Evolutionary conservation across 2,113 vertebrate species (phyloP).

Genomic region (Pygathrix nemaeus): DNA sequence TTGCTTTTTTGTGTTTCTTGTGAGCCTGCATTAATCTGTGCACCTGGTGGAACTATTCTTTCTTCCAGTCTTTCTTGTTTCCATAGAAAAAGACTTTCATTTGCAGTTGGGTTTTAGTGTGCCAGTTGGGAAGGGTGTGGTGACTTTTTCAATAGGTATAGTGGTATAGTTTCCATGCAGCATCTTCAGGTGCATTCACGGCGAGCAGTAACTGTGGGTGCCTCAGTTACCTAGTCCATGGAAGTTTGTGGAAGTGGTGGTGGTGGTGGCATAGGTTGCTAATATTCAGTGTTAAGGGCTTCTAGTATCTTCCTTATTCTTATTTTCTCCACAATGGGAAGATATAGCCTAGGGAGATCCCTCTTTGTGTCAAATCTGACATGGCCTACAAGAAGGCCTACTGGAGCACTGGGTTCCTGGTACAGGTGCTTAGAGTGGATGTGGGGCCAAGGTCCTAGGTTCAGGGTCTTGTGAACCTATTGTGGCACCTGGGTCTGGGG

Average conservation of each 20-base stretch:
- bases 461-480: not conserved
- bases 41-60: not conserved
- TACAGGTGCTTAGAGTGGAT: not conserved
- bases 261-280: not conserved
- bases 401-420: not conserved
- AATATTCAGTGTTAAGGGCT: not conserved
- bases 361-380: not conserved
- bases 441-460: not conserved
- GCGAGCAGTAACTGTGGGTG: not conserved
- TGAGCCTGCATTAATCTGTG: not conserved
- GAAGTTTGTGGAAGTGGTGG: not conserved
- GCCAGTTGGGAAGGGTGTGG: not conserved
- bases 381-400: not conserved
- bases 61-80: not conserved
- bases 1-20: not conserved
- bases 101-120: not conserved
- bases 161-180: not conserved
- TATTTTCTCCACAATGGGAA: not conserved
- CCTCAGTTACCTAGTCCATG: not conserved
- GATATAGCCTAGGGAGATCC: not conserved
- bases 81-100: not conserved
- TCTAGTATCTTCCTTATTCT: not conserved
- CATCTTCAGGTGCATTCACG: not conserved
- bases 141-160: not conserved
- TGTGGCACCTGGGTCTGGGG: not conserved